A percentile compares a stretch with the other conserved stretches of the same genome.
These are phyloP conservation scores for Hydrozoanthus gracilis DNA, from an alignment of 92 coral and sea anemone genomes.

Conservation along the genomic window DNA sequence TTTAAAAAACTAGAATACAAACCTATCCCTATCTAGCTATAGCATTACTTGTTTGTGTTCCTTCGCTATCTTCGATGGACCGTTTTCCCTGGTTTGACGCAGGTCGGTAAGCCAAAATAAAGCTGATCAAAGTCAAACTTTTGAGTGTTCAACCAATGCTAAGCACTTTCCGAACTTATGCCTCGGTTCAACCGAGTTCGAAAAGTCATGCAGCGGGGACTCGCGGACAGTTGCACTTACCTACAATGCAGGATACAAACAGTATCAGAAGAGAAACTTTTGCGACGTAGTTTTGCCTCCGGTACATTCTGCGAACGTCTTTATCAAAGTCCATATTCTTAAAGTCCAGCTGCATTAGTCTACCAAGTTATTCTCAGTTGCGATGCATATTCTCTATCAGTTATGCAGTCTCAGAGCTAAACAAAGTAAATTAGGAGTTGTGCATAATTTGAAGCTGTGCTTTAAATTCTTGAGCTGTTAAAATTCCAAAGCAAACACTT, in stretches of 20 bases:
- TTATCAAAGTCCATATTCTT: slow-evolving; percentile 36
- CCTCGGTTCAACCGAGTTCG: no score
- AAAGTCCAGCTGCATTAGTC: neutral
- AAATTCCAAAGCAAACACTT: neutral
- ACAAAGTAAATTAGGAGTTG: no score
- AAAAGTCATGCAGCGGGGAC: no score
- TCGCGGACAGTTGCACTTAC: neutral
- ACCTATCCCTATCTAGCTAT: no score
- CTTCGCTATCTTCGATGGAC: no score
- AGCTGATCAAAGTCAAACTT: neutral
- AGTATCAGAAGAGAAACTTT: slow-evolving; percentile 33
- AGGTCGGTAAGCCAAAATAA: neutral
- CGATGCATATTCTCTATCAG: no score
- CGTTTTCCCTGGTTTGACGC: no score
- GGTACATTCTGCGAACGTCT: slow-evolving; percentile 41
- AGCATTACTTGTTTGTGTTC: no score
- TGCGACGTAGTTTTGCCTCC: slow-evolving; percentile 24
- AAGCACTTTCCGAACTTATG: no score
- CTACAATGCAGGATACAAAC: slow-evolving; percentile 42
- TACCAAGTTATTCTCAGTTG: neutral
- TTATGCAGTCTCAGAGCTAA: no score
- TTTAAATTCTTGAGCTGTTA: neutral
- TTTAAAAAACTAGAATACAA: no score
- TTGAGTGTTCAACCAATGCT: neutral
- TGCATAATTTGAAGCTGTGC: no score